A percentile compares a stretch with the other conserved stretches of the same genome.
Evolutionary conservation across 1,140 invertebrate genomes (phyloP).

Genomic region (Agrypnia vestita): DNA sequence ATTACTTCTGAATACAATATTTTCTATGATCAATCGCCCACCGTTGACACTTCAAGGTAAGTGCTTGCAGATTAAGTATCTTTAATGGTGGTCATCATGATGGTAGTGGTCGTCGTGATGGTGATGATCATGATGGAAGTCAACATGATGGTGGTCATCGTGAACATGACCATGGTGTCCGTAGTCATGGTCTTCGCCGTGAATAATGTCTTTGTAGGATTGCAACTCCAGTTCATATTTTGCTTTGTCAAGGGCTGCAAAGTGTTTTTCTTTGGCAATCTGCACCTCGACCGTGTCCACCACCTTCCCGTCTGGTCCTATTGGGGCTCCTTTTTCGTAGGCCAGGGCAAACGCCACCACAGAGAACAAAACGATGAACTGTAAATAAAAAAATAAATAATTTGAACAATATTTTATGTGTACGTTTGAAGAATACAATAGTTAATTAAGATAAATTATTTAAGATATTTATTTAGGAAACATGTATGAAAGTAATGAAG

Average conservation of each 20-base stretch:
- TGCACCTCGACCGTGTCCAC: slow-evolving; percentile 71
- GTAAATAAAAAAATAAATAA: neutral
- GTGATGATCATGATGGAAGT: neutral
- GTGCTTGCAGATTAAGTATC: neutral
- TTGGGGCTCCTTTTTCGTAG: slow-evolving; percentile 40
- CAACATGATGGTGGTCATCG: neutral
- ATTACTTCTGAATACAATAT: too few species aligned
- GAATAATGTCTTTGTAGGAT: neutral
- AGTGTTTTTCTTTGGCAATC: slow-evolving; percentile 69
- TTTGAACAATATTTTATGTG: too few species aligned
- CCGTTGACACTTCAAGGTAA: neutral
- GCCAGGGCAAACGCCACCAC: slow-evolving; percentile 19
- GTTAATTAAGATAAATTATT: too few species aligned
- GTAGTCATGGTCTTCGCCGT: neutral
- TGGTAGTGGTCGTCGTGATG: neutral
- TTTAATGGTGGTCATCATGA: slow-evolving; percentile 1
- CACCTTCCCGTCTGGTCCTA: slow-evolving; percentile 62
- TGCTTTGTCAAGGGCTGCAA: slow-evolving; percentile 62
- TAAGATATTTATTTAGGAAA: too few species aligned
- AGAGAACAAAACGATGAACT: neutral
- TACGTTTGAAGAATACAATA: too few species aligned
- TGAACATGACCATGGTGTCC: neutral
- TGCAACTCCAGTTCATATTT: neutral
- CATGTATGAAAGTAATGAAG: too few species aligned
- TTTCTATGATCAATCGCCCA: too few species aligned